phyloP scores from a whole-genome alignment of 2,888 invertebrate species.

The Agelastica alni region DNA sequence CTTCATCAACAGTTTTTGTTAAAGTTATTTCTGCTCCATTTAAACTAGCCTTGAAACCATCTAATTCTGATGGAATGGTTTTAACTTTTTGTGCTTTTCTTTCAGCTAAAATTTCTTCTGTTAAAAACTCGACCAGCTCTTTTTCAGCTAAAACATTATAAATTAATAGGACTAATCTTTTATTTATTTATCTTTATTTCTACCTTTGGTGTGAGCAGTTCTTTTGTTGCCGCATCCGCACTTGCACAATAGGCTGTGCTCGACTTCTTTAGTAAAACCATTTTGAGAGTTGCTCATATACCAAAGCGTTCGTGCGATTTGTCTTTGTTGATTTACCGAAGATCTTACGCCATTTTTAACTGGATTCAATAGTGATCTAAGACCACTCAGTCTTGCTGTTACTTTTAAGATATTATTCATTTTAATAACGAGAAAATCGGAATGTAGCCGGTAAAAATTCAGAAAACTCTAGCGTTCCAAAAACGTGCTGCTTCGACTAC shows the following conservation, averaged over 20 bases:
- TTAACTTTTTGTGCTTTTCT: constrained; percentile 80
- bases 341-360: constrained; percentile 47
- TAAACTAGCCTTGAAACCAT: constrained; percentile 79
- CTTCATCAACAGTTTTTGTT: constrained; percentile 70
- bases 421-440: no score
- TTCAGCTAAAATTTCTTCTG: constrained; percentile 92
- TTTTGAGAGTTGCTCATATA: constrained; percentile 65
- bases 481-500: no score
- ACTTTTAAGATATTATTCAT: constrained; percentile 74
- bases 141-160: constrained; percentile 74
- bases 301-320: constrained; percentile 73
- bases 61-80: constrained; percentile 73
- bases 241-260: constrained; percentile 66
- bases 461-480: no score
- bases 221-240: constrained; percentile 66
- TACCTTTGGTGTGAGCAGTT: constrained; percentile 74
- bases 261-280: constrained; percentile 54
- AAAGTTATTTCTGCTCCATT: constrained; percentile 86
- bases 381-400: constrained; percentile 58
- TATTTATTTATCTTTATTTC: neutral
- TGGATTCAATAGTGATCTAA: constrained; percentile 47
- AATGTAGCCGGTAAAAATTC: constrained; percentile 16
- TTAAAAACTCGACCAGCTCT: constrained; percentile 87
- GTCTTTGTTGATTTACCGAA: constrained; percentile 59
- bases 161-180: neutral